Evolutionary conservation across 1,140 invertebrate genomes (phyloP).

Genomic region (Rhynchophorus ferrugineus): DNA sequence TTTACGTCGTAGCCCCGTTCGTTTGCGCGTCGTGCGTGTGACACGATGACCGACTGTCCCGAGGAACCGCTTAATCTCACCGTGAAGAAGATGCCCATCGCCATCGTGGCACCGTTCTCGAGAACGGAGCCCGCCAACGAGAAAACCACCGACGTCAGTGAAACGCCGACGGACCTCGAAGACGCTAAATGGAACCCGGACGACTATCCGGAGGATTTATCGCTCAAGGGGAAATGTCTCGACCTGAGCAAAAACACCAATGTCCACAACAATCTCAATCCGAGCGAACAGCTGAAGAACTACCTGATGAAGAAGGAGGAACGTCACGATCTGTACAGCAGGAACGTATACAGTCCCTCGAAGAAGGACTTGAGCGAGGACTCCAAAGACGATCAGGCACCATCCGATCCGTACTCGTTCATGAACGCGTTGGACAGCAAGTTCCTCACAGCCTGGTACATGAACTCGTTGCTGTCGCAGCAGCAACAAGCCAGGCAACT

Average conservation of each 20-base stretch:
- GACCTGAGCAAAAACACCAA: constrained; percentile 30
- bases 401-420: constrained; percentile 38
- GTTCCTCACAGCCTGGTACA: constrained; percentile 52
- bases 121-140: constrained; percentile 17
- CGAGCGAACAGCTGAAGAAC: constrained; percentile 30
- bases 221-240: constrained; percentile 27
- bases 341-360: constrained; percentile 27
- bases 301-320: constrained; percentile 30
- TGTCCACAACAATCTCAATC: constrained; percentile 17
- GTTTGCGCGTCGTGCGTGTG: too few species aligned
- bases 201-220: constrained; percentile 33
- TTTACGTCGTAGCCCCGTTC: too few species aligned
- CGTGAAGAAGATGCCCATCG: constrained; percentile 44
- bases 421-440: constrained; percentile 48
- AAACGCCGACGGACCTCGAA: constrained; percentile 16
- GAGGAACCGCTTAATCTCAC: constrained; percentile 43
- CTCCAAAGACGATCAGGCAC: constrained; percentile 13
- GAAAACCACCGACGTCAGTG: constrained; percentile 19
- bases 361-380: constrained; percentile 28
- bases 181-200: constrained; percentile 18
- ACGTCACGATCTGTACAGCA: constrained; percentile 24
- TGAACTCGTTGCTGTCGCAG: constrained; percentile 45
- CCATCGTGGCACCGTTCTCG: constrained; percentile 34
- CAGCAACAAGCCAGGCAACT: constrained; percentile 25
- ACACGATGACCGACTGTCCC: constrained; percentile 26